phyloP scores from a whole-genome alignment of 2,113 vertebrate genomes.

The Diadophis punctatus region DNA sequence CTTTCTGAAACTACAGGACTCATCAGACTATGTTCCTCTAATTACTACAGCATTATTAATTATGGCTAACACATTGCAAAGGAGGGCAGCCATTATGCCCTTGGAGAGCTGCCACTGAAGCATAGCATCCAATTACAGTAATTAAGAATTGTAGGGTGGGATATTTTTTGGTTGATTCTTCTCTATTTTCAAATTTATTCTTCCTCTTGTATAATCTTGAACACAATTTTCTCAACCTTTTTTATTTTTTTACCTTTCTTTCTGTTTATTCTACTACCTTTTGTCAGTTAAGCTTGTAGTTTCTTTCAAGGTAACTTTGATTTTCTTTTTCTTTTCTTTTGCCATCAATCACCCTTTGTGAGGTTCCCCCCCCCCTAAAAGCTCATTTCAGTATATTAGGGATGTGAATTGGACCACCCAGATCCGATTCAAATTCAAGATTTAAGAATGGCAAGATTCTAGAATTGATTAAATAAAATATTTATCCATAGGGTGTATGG shows the following conservation, averaged over 20 bases:
- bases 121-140: conserved; percentile 11
- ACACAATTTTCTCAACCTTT: neutral
- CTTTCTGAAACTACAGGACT: conserved; percentile 21
- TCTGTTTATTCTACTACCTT: neutral
- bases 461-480: neutral
- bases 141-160: conserved; percentile 16
- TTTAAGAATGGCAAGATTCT: neutral
- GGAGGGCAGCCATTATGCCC: conserved; percentile 23
- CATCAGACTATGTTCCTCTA: conserved; percentile 30
- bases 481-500: neutral
- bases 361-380: neutral
- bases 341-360: neutral
- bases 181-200: conserved; percentile 5
- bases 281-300: neutral
- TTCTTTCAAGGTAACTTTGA: neutral
- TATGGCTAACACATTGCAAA: conserved; percentile 34
- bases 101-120: conserved; percentile 23
- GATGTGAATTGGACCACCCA: neutral
- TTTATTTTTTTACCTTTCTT: neutral
- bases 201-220: neutral
- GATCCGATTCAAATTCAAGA: neutral
- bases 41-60: conserved; percentile 36
- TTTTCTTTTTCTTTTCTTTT: neutral
- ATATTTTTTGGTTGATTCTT: conserved; percentile 6
- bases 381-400: neutral